phyloP scores from a whole-genome alignment of 92 coral and sea anemone genomes.

The Zoanthus solanderi region DNA sequence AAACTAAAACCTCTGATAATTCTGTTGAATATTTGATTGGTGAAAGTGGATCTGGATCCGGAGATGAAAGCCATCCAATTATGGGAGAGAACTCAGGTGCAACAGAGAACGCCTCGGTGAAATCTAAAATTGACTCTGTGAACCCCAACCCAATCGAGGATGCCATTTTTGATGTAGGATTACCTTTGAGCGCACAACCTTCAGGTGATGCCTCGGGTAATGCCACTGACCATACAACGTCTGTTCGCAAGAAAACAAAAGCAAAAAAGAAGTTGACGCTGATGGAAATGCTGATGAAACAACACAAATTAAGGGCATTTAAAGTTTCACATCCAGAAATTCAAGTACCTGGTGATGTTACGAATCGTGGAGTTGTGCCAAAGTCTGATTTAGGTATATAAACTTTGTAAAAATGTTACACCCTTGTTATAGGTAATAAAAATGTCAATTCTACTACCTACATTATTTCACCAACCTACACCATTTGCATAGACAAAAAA shows the following conservation, averaged over 20 bases:
- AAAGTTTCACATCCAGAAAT: constrained; percentile 36
- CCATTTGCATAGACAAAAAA: too few species aligned
- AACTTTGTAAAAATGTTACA: too few species aligned
- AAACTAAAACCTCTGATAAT: background rate
- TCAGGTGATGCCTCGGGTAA: constrained; percentile 52
- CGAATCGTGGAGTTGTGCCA: constrained; percentile 67
- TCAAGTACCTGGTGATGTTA: constrained; percentile 42
- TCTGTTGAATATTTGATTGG: background rate
- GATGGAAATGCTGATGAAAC: constrained; percentile 74
- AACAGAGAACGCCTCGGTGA: constrained; percentile 26
- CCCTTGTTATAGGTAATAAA: too few species aligned
- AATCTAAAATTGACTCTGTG: constrained; percentile 24
- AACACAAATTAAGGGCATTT: constrained; percentile 56
- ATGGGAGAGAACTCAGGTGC: constrained; percentile 27
- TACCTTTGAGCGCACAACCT: constrained; percentile 32
- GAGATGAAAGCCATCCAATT: constrained; percentile 1
- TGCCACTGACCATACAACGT: background rate
- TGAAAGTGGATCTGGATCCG: constrained; percentile 18
- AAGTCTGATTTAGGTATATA: constrained; percentile 68
- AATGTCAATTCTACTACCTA: too few species aligned
- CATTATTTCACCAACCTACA: too few species aligned
- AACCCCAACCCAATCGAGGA: constrained; percentile 69
- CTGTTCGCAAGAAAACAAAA: constrained; percentile 16
- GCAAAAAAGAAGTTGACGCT: constrained; percentile 50
- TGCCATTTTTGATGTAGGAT: constrained; percentile 75